Evolutionary conservation across 2,888 invertebrate genomes (phyloP).

Genomic region (Lysandra bellargus): DNA sequence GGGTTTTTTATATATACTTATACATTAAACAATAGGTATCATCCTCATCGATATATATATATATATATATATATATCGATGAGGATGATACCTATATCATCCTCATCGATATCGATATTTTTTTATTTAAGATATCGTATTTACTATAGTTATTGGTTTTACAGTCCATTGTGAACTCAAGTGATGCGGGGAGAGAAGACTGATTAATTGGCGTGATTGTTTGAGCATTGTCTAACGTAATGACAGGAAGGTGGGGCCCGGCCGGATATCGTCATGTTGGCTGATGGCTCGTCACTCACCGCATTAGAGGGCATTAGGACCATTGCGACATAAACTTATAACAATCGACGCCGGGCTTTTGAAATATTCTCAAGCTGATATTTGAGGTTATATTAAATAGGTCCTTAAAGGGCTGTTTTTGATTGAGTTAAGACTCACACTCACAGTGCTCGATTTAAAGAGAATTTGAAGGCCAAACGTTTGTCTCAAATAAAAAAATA

Average conservation of each 20-base stretch:
- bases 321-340: neutral
- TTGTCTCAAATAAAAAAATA: no score
- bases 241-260: conserved; percentile 69
- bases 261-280: conserved; percentile 59
- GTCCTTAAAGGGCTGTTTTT: neutral
- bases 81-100: no score
- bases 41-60: no score
- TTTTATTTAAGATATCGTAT: neutral
- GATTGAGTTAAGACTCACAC: no score
- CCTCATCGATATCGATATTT: no score
- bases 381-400: neutral
- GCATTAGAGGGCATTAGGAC: conserved; percentile 21
- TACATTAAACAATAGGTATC: no score
- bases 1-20: no score
- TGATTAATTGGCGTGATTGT: conserved; percentile 72
- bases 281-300: neutral
- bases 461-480: no score
- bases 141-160: neutral
- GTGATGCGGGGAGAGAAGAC: conserved; percentile 5
- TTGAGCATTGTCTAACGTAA: conserved; percentile 71
- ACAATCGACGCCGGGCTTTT: neutral
- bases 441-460: no score
- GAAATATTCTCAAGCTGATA: neutral
- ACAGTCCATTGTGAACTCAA: neutral
- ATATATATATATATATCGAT: no score